Conservation (phyloP, 2,113 vertebrate species). For the Nerophis ophidion region DNA sequence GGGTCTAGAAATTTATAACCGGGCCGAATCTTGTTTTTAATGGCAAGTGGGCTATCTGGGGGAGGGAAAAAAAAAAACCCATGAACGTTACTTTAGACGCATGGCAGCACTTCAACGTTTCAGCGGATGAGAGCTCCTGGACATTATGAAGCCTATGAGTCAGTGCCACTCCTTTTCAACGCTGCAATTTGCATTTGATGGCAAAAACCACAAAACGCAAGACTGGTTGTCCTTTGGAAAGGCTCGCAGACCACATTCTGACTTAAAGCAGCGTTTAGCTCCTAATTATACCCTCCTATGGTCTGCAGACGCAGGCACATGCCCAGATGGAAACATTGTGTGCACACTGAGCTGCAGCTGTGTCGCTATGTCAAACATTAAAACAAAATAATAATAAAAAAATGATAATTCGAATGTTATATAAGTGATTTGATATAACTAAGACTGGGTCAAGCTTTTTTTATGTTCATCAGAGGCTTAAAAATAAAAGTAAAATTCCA, state of each 20-base stretch:
- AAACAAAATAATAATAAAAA: neutral
- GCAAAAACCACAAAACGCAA: conserved; percentile 78
- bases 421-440: conserved; percentile 44
- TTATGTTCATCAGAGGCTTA: neutral
- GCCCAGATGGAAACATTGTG: conserved; percentile 74
- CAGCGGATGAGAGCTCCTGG: conserved; percentile 58
- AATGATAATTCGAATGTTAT: conserved; percentile 31
- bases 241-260: conserved; percentile 70
- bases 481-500: neutral
- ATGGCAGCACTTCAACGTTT: conserved; percentile 57
- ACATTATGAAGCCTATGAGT: conserved; percentile 67
- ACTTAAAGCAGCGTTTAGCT: conserved; percentile 74
- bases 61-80: too few species aligned
- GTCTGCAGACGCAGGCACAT: conserved; percentile 61
- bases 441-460: conserved; percentile 9
- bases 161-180: conserved; percentile 73
- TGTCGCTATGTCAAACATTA: conserved; percentile 38
- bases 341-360: conserved; percentile 40
- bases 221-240: conserved; percentile 77
- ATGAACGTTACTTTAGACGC: conserved; percentile 7
- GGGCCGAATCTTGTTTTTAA: conserved; percentile 1
- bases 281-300: conserved; percentile 75
- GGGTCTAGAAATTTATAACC: neutral
- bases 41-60: neutral
- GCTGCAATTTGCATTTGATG: conserved; percentile 78